A percentile compares a stretch with the other conserved stretches of the same genome.
Conservation (phyloP, 2,888 invertebrate genomes). For the Rotaria macrura region DNA sequence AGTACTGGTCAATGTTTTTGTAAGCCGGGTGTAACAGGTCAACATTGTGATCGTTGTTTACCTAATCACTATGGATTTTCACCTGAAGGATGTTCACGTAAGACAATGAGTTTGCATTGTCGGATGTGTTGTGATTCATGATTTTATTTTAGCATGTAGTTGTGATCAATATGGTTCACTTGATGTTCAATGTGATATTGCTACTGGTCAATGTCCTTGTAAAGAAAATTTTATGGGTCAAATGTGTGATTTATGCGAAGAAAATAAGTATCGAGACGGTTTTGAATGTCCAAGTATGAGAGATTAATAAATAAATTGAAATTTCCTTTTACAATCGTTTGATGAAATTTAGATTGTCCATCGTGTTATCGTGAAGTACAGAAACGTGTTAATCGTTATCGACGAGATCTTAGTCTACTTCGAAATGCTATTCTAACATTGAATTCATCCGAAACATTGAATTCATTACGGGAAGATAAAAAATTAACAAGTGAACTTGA, state of each 20-base stretch:
- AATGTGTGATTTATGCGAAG: constrained; percentile 44
- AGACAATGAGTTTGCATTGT: too few species aligned
- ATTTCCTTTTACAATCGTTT: not conserved
- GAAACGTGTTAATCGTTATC: constrained; percentile 16
- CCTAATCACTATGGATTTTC: constrained; percentile 39
- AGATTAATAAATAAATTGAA: not conserved
- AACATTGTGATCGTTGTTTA: constrained; percentile 39
- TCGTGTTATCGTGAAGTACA: constrained; percentile 16
- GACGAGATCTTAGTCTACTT: not conserved
- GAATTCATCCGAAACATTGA: not conserved
- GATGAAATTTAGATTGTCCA: not conserved
- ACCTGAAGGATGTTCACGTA: constrained; percentile 36
- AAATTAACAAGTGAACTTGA: not conserved
- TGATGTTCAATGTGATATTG: constrained; percentile 40
- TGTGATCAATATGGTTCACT: constrained; percentile 40
- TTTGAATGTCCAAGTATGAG: constrained; percentile 18
- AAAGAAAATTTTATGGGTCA: constrained; percentile 43
- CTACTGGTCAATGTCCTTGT: constrained; percentile 47
- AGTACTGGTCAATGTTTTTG: constrained; percentile 40
- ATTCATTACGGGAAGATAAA: constrained; percentile 16
- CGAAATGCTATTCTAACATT: not conserved
- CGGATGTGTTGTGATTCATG: too few species aligned
- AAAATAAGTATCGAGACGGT: constrained; percentile 36
- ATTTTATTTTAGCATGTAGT: constrained; percentile 39
- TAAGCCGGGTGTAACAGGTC: constrained; percentile 37